These are phyloP conservation scores for Trichopoda pennipes DNA, from an alignment of 2,888 invertebrate genomes.

Conservation along the genomic window DNA sequence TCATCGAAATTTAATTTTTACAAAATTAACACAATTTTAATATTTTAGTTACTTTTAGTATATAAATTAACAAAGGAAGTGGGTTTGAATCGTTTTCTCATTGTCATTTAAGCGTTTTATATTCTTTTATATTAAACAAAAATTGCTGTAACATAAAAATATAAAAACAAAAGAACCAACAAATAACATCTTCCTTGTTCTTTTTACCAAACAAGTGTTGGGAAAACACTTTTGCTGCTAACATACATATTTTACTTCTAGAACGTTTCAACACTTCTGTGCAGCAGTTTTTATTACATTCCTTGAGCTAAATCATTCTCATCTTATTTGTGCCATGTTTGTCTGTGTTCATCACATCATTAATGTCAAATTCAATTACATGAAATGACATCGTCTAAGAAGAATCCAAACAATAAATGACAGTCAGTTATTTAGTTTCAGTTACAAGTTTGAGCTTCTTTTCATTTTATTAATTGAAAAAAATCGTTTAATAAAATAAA, in stretches of 20 bases:
- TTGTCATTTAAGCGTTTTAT: slow-evolving; percentile 33
- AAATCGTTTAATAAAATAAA: not conserved
- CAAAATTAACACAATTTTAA: too few relatives aligned
- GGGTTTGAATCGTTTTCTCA: not conserved
- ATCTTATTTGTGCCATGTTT: slow-evolving; percentile 54
- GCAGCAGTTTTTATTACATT: slow-evolving; percentile 23
- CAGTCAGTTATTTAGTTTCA: slow-evolving; percentile 29
- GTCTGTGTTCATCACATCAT: slow-evolving; percentile 54
- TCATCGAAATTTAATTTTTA: too few relatives aligned
- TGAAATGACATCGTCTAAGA: slow-evolving; percentile 46
- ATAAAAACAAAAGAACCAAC: not conserved
- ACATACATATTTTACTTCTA: slow-evolving; percentile 10
- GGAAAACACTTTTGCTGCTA: slow-evolving; percentile 42
- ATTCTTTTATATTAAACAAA: not conserved
- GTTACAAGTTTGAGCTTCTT: slow-evolving; percentile 7
- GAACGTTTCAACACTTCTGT: slow-evolving; percentile 31
- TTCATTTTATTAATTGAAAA: slow-evolving; percentile 4
- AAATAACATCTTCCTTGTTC: slow-evolving; percentile 8
- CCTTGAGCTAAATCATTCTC: not conserved
- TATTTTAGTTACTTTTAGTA: not conserved
- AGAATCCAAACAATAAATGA: slow-evolving; percentile 42
- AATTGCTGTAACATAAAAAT: slow-evolving; percentile 3
- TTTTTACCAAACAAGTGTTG: slow-evolving; percentile 43
- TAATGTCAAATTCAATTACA: slow-evolving; percentile 61
- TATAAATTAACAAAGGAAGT: not conserved